A percentile compares a stretch with the other conserved stretches of the same genome.
These are phyloP conservation scores for Salminus brasiliensis DNA, from an alignment of 2,113 vertebrate genomes.

Conservation along the genomic window DNA sequence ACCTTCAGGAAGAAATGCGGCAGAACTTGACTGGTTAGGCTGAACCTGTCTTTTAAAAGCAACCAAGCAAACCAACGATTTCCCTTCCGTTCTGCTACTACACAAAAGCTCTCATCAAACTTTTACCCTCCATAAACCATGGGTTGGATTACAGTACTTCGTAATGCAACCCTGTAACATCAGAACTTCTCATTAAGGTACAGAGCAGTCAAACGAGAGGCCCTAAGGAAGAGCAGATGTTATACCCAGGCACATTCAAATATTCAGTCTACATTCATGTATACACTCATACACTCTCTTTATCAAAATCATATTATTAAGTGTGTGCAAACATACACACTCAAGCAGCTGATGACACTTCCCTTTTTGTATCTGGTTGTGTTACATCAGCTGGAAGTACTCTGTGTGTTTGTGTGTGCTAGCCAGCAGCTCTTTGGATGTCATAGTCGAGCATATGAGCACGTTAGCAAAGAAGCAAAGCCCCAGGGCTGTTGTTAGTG, in stretches of 20 bases:
- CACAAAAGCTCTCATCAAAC: conserved; percentile 53
- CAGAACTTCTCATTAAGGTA: conserved; percentile 21
- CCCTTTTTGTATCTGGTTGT: background rate
- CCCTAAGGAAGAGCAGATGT: conserved; percentile 1
- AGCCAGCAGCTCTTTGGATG: background rate
- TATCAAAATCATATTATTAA: background rate
- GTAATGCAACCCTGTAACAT: conserved; percentile 38
- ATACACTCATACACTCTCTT: background rate
- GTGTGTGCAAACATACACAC: background rate
- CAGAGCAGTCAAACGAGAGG: background rate
- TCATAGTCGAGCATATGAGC: background rate
- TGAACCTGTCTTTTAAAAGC: conserved; percentile 26
- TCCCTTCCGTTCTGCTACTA: conserved; percentile 20
- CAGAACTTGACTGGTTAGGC: conserved; percentile 60
- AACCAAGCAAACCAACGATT: conserved; percentile 23
- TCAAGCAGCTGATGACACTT: background rate
- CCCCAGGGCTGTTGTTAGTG: background rate
- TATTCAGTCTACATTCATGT: background rate
- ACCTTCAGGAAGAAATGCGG: background rate
- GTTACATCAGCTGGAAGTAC: background rate
- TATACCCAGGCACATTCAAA: background rate
- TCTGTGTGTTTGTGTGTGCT: background rate
- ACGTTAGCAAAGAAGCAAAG: background rate
- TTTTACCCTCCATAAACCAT: conserved; percentile 47
- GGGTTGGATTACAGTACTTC: conserved; percentile 18